A percentile compares a stretch with the other conserved stretches of the same genome.
Conservation (phyloP, 2,888 invertebrate species). For the Eupelmus urozonus region DNA sequence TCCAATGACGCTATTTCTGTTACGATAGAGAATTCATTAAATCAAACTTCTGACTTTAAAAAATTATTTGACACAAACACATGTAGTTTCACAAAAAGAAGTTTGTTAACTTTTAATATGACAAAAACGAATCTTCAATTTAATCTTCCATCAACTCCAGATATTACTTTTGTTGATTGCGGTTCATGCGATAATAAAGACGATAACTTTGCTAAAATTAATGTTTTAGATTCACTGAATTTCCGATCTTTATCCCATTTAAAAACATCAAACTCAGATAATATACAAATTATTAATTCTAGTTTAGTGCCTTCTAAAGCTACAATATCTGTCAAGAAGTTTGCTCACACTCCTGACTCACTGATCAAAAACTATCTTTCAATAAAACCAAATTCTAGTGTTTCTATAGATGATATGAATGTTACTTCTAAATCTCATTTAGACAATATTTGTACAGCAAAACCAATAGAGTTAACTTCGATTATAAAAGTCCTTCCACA, state of each 20-base stretch:
- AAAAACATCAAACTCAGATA: background rate
- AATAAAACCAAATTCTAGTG: background rate
- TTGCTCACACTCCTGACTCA: slow-evolving; percentile 60
- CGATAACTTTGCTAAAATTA: background rate
- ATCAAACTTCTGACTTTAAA: background rate
- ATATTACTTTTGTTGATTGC: slow-evolving; percentile 32
- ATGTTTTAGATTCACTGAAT: background rate
- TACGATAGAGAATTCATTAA: slow-evolving; percentile 3
- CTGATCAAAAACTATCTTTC: background rate
- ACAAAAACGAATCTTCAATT: background rate
- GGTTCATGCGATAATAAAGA: slow-evolving; percentile 5
- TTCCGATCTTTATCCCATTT: background rate
- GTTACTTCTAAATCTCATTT: background rate
- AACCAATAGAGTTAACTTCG: slow-evolving; percentile 35
- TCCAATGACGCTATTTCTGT: background rate
- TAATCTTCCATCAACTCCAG: no score
- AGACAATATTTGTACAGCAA: slow-evolving; percentile 29
- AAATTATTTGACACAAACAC: no score
- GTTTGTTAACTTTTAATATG: no score
- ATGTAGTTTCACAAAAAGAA: no score
- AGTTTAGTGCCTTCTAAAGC: slow-evolving; percentile 38
- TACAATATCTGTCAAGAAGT: slow-evolving; percentile 64
- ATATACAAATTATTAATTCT: background rate
- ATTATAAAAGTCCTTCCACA: slow-evolving; percentile 38
- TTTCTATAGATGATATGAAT: background rate